Conservation (phyloP, 30 jellyfish, hydroid and myxozoan species). For the Morbakka virulenta region DNA sequence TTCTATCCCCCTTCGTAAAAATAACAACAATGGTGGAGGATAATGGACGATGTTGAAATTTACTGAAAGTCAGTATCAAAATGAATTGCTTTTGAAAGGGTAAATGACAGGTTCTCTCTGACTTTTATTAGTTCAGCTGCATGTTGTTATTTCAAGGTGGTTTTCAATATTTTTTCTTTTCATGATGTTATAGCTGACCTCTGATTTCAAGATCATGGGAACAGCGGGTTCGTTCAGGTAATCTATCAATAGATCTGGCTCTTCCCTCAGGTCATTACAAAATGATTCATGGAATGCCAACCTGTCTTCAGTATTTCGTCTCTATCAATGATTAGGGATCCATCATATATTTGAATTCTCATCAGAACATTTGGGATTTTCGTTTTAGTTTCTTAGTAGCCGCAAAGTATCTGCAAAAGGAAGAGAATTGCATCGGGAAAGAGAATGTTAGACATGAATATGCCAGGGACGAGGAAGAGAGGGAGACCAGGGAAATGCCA, state of each 20-base stretch:
- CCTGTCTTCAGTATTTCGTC: conserved; percentile 2
- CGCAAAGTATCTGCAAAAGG: background rate
- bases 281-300: background rate
- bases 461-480: no score
- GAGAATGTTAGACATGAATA: no score
- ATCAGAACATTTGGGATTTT: background rate
- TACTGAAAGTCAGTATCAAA: conserved; percentile 4
- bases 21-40: conserved; percentile 1
- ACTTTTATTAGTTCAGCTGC: conserved; percentile 3
- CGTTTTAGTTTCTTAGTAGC: conserved; percentile 15
- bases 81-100: background rate
- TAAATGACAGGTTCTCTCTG: conserved; percentile 7
- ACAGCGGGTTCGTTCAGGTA: conserved; percentile 7
- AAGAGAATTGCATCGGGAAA: no score
- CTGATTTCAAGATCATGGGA: conserved; percentile 14
- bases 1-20: conserved; percentile 6
- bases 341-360: background rate
- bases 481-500: no score
- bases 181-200: background rate
- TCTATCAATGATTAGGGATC: conserved; percentile 11
- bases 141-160: no score
- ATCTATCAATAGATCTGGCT: conserved; percentile 12
- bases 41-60: background rate
- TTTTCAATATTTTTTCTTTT: no score
- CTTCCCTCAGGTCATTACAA: conserved; percentile 7